Base-by-base conservation (phyloP, 2,113 vertebrate genomes). In the Toxostoma redivivum region DNA sequence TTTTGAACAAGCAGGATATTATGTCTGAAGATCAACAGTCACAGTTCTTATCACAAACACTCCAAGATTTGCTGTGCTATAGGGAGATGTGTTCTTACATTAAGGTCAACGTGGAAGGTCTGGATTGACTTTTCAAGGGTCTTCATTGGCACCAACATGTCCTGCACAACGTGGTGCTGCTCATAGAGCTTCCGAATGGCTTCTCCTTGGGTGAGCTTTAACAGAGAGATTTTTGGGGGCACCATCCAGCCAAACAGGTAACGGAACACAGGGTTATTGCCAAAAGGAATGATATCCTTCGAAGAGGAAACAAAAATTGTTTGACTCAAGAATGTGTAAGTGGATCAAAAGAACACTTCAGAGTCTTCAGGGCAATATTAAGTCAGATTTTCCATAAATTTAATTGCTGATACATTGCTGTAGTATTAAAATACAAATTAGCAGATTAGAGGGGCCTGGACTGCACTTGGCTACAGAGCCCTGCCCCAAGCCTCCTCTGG, bases 271-370 rank as follows among this genome's bases (percentile, higher is more conserved):
- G 98, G 98, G 93, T 99, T 99, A 95, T 99, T 99, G 81, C 99
- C 99, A 22, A 99, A 99, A 15, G 99, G 99, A 94, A 99, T 99
- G 42, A 99, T 99, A 45, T 99, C 99, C 99, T 99, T 92, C n/a
- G 77, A 74, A 88, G 22, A n/a, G n/a, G 57, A 85, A n/a, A 24
- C 45, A 50, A 72, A n/a, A 40, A 25, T 18, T 53, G 53, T 9
- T 30, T 9, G 38, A 53, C 38, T 64, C 77, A 35, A 58, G 72
- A 50, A 81, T 1, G 21, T 16, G 31, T 22, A 62, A 86, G 10
- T 20, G 38, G 90, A 62, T 8, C 57, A 45, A 44, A 88, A 88
- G 64, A 60, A 38, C 7, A 24, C 30, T 50, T 51, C 44, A 22
- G 48, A 84, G 72, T 35, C 33, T 47, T 62, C 35, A 20, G 37